Percentiles rank a stretch among this genome's conserved stretches.
Evolutionary conservation across 2,888 invertebrate genomes (phyloP).

Genomic region (Molorchus minor): DNA sequence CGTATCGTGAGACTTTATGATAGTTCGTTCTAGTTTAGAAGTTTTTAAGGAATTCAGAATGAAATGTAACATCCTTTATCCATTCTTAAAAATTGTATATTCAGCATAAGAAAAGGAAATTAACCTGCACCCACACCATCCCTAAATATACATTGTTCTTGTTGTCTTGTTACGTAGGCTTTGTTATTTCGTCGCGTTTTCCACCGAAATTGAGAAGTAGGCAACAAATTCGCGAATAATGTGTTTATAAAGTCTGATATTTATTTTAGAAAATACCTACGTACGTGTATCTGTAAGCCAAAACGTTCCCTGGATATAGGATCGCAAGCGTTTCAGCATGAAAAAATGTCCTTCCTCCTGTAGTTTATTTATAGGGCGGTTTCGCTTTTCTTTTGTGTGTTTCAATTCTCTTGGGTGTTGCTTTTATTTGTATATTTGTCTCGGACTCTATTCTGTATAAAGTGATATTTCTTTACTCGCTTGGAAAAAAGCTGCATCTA

Average conservation of each 20-base stretch:
- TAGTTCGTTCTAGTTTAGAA: too few species aligned
- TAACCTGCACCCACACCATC: not conserved
- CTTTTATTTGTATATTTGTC: not conserved
- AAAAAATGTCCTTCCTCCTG: not conserved
- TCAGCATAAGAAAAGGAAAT: constrained; percentile 1
- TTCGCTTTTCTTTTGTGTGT: not conserved
- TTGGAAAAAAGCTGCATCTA: too few species aligned
- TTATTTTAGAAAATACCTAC: constrained; percentile 15
- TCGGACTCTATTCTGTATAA: not conserved
- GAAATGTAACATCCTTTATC: too few species aligned
- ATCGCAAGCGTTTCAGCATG: not conserved
- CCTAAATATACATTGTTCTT: constrained; percentile 15
- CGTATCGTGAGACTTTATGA: too few species aligned
- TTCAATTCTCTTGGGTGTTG: not conserved
- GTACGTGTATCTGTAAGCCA: not conserved
- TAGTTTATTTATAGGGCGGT: not conserved
- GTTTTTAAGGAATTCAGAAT: too few species aligned
- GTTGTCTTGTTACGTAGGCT: constrained; percentile 9
- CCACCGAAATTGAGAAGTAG: constrained; percentile 15
- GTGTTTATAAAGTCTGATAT: constrained; percentile 8
- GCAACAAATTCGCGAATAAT: constrained; percentile 11
- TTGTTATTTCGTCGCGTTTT: constrained; percentile 7
- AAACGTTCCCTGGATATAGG: not conserved
- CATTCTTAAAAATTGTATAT: too few species aligned
- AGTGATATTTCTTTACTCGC: not conserved